Evolutionary conservation across 1,140 invertebrate genomes (phyloP), one percentile per base, ranked within the genome.

Genomic region (Drosophila simulans): DNA sequence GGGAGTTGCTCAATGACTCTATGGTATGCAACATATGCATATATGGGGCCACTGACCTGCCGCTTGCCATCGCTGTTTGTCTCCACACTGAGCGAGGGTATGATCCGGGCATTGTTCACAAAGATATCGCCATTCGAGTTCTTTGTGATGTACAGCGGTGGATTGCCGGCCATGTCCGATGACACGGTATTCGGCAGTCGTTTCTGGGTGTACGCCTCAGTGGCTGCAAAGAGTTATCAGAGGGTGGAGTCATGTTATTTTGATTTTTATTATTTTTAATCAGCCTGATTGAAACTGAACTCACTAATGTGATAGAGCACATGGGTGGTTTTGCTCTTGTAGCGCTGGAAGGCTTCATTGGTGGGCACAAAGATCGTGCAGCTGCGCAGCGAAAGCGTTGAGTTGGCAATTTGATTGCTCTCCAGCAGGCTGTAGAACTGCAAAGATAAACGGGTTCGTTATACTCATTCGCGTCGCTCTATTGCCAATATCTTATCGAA

Each of bases 241-340:
- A 35, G 10, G 27, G 20, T 46, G n/a, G 20, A 60, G 40, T 54
- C 49, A 39, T 48, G 31, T 77, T 64, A 54, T 62, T 72, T 58
- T 43, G 52, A 53, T 56, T 77, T 64, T 43, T 48, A 54, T 79
- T 53, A 75, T 66, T 63, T 69, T 35, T 5, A 58, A 69, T 59
- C 64, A 55, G 46, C 20, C 70, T 40, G 46, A 58, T 59, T 25
- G 63, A 15, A 60, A 27, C 13, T 40, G 52, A 39, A 95, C 96
- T 96, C 94, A 97, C 96, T 94, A 91, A 97, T 96, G 81, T 97
- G 96, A 86, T 97, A 97, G 31, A 96, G 93, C n/a, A 96, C 95
- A 57, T 96, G 91, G 37, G 94, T 93, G 48, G 64, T 20, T 65
- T 64, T 55, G 10, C 93, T 93, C 49, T 93, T 93, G 83, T 94